Evolutionary conservation across 2,888 invertebrate genomes (phyloP).

Genomic region (Lydus trimaculatus): DNA sequence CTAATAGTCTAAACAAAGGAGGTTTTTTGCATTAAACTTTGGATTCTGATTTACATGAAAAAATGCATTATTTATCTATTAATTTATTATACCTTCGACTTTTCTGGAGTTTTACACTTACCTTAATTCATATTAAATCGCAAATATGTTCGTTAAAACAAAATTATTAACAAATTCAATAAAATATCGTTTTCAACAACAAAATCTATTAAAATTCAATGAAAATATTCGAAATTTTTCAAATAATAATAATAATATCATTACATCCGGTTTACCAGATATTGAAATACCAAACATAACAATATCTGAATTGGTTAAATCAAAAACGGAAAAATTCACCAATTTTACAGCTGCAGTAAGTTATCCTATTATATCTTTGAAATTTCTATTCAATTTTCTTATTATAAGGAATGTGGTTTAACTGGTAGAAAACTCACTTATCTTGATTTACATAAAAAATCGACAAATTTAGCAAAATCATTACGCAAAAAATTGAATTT

Average conservation of each 20-base stretch:
- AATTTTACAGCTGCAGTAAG: slow-evolving; percentile 56
- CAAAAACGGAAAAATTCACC: slow-evolving; percentile 63
- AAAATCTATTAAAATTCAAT: not conserved
- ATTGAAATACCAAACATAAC: slow-evolving; percentile 63
- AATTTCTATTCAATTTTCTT: not conserved
- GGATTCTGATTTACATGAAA: no score
- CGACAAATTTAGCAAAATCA: slow-evolving; percentile 64
- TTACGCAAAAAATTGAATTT: slow-evolving; percentile 72
- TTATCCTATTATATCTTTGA: slow-evolving; percentile 6
- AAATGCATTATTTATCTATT: no score
- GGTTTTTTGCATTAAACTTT: no score
- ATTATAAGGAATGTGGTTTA: slow-evolving; percentile 71
- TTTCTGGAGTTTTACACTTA: no score
- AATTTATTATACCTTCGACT: no score
- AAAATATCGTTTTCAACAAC: not conserved
- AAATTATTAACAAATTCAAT: not conserved
- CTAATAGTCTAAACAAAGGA: no score
- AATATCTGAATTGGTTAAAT: slow-evolving; percentile 65
- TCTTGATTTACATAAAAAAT: slow-evolving; percentile 69
- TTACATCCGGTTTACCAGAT: slow-evolving; percentile 61
- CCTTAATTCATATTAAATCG: no score
- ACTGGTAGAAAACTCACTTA: slow-evolving; percentile 78
- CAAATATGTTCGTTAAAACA: not conserved
- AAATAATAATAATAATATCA: slow-evolving; percentile 17
- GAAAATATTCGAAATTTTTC: not conserved